phyloP scores from a whole-genome alignment of 2,888 invertebrate genomes.

The Sycophila texana region DNA sequence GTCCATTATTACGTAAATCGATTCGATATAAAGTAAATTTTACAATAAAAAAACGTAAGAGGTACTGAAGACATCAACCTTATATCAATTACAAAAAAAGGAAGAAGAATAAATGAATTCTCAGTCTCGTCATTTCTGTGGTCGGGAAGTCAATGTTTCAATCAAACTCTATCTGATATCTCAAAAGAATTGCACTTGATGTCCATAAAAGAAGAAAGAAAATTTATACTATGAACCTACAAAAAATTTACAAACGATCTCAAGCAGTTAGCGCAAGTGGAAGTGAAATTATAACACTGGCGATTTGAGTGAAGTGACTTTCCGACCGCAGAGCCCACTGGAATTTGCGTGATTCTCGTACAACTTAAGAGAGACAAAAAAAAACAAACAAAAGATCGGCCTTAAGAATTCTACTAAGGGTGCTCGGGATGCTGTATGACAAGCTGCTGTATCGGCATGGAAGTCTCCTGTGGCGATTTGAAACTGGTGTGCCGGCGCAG shows the following conservation, averaged over 20 bases:
- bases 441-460: conserved; percentile 74
- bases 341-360: too few species aligned
- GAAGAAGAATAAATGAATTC: conserved; percentile 17
- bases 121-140: conserved; percentile 16
- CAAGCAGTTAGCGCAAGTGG: too few species aligned
- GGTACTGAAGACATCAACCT: conserved; percentile 34
- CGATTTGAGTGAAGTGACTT: too few species aligned
- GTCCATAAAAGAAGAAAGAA: background rate
- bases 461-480: conserved; percentile 75
- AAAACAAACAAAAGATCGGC: conserved; percentile 12
- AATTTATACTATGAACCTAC: too few species aligned
- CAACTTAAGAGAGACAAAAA: background rate
- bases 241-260: too few species aligned
- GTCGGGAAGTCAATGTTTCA: conserved; percentile 14
- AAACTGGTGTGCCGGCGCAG: conserved; percentile 76
- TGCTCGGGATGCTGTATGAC: conserved; percentile 75
- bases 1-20: conserved; percentile 24
- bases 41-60: conserved; percentile 22
- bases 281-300: too few species aligned
- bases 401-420: conserved; percentile 66
- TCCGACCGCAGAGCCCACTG: too few species aligned
- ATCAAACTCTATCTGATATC: background rate
- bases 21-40: conserved; percentile 32
- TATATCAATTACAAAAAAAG: conserved; percentile 11
- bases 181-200: background rate